Evolutionary conservation across 2,797 vertebrate genomes (phyloP).

Genomic region (Dendrocincla tyrannina): DNA sequence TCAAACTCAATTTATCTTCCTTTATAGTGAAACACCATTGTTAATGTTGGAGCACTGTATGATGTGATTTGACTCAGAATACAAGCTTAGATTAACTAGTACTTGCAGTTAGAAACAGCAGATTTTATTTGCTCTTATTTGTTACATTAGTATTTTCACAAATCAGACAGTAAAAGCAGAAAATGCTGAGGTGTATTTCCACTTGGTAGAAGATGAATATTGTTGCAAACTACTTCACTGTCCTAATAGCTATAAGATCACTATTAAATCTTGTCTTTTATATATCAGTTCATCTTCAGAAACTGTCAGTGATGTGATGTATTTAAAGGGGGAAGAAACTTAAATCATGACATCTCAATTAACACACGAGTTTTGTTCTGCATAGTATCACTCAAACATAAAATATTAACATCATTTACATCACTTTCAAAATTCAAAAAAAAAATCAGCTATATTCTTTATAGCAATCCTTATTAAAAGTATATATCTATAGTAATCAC

Average conservation of each 20-base stretch:
- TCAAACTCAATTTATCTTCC: background rate
- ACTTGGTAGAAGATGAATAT: background rate
- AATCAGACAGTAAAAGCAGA: background rate
- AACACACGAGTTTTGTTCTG: background rate
- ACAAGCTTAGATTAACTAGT: constrained; percentile 1
- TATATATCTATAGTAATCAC: background rate
- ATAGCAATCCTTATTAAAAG: background rate
- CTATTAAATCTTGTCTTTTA: background rate
- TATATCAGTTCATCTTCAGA: background rate
- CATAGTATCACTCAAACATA: background rate
- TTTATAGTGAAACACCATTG: background rate
- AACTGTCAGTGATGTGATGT: background rate
- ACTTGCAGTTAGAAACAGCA: background rate
- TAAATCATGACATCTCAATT: background rate
- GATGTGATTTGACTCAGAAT: constrained; percentile 1
- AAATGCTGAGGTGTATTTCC: background rate
- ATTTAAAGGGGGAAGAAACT: background rate
- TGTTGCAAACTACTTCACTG: background rate
- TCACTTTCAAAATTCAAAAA: background rate
- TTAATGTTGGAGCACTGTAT: background rate
- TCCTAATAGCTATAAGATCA: background rate
- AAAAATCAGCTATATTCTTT: background rate
- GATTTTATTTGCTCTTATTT: background rate
- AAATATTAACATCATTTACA: background rate
- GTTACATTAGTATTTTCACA: background rate